Conservation (phyloP, 2,797 vertebrate species). For the Okamejei kenojei region DNA sequence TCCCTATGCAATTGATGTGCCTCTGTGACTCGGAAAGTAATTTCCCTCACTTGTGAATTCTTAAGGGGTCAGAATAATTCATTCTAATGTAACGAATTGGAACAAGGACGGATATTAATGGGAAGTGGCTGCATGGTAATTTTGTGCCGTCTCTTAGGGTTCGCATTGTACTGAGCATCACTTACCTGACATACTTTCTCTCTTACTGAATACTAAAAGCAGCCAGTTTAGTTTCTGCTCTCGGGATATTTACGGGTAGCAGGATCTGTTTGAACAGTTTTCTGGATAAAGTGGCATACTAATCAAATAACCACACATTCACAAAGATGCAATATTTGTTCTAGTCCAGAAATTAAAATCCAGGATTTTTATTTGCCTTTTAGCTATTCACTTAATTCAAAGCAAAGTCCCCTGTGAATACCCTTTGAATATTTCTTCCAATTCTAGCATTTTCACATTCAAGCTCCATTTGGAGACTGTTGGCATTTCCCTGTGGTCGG, state of each 20-base stretch:
- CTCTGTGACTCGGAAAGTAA: background rate
- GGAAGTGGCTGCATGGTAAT: constrained; percentile 26
- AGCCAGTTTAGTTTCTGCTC: background rate
- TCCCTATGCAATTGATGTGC: background rate
- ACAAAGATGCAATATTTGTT: background rate
- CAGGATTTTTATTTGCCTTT: background rate
- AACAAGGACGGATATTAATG: constrained; percentile 23
- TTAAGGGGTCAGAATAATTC: background rate
- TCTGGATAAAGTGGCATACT: background rate
- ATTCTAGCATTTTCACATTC: background rate
- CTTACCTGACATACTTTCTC: constrained; percentile 24
- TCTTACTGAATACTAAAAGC: background rate
- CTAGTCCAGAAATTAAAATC: background rate
- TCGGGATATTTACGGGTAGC: background rate
- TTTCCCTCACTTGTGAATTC: background rate
- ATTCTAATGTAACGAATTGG: constrained; percentile 7
- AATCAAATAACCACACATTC: no score
- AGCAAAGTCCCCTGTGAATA: no score
- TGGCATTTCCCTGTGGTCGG: background rate
- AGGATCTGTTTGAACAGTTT: background rate
- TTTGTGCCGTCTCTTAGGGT: constrained; percentile 12
- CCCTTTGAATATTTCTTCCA: background rate
- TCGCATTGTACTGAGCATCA: background rate
- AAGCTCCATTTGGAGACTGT: background rate
- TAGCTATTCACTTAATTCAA: background rate